Percentiles rank a stretch among this genome's conserved stretches.
Conservation (phyloP, 2,888 invertebrate species). For the Incurvaria masculella region DNA sequence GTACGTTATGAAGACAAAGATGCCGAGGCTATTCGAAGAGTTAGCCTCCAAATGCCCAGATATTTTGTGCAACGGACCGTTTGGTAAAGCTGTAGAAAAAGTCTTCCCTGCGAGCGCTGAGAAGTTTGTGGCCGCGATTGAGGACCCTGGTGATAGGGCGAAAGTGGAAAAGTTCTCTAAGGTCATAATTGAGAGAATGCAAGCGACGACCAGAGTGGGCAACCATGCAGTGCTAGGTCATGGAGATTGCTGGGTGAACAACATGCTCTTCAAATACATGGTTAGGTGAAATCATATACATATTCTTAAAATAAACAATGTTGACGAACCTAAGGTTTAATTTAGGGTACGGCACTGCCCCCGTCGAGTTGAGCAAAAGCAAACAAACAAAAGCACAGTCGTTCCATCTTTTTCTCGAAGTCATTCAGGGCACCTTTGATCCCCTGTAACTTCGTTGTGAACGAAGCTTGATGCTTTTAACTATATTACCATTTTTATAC, state of each 20-base stretch:
- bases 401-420: too few species aligned
- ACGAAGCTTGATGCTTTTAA: too few species aligned
- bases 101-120: not conserved
- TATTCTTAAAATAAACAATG: too few species aligned
- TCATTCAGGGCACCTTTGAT: too few species aligned
- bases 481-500: too few species aligned
- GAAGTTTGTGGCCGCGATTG: not conserved
- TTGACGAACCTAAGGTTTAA: too few species aligned
- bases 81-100: not conserved
- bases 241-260: conserved; percentile 41
- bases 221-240: conserved; percentile 32
- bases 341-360: too few species aligned
- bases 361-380: too few species aligned
- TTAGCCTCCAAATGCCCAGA: conserved; percentile 3
- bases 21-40: conserved; percentile 10
- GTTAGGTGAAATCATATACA: too few species aligned
- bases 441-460: too few species aligned
- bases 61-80: not conserved
- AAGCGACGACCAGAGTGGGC: conserved; percentile 19
- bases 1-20: conserved; percentile 14
- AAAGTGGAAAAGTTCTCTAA: not conserved
- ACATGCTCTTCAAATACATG: conserved; percentile 30
- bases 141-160: not conserved
- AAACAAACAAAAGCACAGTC: too few species aligned
- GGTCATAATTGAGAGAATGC: not conserved